Percentiles rank a stretch among this genome's conserved stretches.
These are phyloP conservation scores for Pontoporia blainvillei DNA, from an alignment of 2,113 vertebrate species.

Conservation along the genomic window DNA sequence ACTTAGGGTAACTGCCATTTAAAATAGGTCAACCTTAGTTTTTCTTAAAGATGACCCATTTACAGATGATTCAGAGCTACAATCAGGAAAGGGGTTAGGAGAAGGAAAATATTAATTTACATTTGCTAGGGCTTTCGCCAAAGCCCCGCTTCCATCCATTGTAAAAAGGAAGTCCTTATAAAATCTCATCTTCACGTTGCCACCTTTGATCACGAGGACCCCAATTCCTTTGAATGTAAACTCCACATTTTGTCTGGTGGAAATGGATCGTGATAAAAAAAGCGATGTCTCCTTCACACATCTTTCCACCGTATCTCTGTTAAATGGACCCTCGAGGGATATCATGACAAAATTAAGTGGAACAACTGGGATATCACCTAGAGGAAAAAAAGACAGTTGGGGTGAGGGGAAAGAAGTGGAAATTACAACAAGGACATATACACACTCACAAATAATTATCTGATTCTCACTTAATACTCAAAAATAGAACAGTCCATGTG, in stretches of 20 bases:
- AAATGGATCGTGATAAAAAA: conserved; percentile 79
- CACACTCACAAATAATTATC: neutral
- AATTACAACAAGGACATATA: neutral
- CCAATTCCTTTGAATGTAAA: conserved; percentile 83
- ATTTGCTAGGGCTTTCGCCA: conserved; percentile 76
- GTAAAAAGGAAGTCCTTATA: conserved; percentile 81
- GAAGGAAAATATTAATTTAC: conserved; percentile 74
- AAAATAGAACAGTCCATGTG: neutral
- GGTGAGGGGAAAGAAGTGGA: neutral
- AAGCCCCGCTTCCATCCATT: conserved; percentile 77
- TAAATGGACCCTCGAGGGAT: conserved; percentile 76
- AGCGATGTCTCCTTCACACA: conserved; percentile 82
- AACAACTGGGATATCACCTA: conserved; percentile 84
- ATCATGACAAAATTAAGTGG: conserved; percentile 84
- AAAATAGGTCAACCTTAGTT: neutral
- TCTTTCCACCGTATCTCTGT: conserved; percentile 80
- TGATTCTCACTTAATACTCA: neutral
- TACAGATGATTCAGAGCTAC: neutral
- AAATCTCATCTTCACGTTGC: conserved; percentile 87
- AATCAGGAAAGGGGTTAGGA: neutral
- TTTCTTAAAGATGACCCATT: neutral
- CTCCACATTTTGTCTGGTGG: conserved; percentile 72
- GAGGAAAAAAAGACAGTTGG: conserved; percentile 4
- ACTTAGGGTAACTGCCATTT: neutral
- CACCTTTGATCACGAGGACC: conserved; percentile 79